A percentile compares a stretch with the other conserved stretches of the same genome.
phyloP scores from a whole-genome alignment of 2,113 vertebrate genomes.

The Paracanthobrama guichenoti region DNA sequence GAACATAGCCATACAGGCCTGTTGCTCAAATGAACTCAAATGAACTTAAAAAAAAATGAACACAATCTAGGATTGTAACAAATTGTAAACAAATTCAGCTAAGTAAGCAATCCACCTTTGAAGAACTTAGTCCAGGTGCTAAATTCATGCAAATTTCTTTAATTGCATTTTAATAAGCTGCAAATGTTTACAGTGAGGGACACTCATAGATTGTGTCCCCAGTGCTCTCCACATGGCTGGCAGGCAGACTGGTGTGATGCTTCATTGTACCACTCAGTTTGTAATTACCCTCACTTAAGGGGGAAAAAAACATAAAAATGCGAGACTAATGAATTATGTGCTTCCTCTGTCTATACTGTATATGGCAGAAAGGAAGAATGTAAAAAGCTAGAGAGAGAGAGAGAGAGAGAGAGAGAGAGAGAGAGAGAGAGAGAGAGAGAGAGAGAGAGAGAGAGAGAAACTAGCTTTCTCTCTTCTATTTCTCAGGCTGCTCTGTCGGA shows the following conservation, averaged over 20 bases:
- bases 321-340: constrained; percentile 20
- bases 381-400: not conserved
- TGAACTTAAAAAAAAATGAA: not conserved
- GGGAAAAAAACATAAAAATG: constrained; percentile 45
- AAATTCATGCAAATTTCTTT: not conserved
- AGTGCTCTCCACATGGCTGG: constrained; percentile 29
- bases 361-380: not conserved
- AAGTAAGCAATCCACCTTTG: not conserved
- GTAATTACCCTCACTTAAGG: constrained; percentile 59
- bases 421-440: not conserved
- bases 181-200: constrained; percentile 45
- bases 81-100: not conserved
- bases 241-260: constrained; percentile 38
- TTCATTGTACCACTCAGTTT: constrained; percentile 55
- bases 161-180: constrained; percentile 56
- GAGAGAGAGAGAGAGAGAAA: constrained; percentile 20
- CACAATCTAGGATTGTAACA: not conserved
- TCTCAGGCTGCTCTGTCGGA: constrained; percentile 43
- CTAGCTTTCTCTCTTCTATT: constrained; percentile 32
- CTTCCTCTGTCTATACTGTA: not conserved
- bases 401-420: not conserved
- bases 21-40: not conserved
- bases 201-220: constrained; percentile 37
- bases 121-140: not conserved
- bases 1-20: not conserved